Base-by-base conservation (phyloP, 2,113 vertebrate genomes). In the Zosterops hypoxanthus region DNA sequence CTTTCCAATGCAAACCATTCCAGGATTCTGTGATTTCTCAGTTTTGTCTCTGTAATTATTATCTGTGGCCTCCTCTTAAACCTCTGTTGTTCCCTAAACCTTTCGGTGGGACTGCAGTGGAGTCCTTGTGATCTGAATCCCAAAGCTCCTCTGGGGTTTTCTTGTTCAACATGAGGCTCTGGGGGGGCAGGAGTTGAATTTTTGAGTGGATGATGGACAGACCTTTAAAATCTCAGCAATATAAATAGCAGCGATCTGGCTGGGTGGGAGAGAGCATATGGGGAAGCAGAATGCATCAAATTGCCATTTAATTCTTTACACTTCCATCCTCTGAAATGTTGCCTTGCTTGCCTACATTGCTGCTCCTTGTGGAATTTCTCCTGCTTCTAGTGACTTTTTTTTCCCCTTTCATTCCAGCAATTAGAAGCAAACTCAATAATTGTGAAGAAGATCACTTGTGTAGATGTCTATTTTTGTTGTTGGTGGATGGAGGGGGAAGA, bases 221-320 rank as follows among this genome's bases (percentile, higher is more conserved):
- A 85, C 79, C 85, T 96, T 94, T 94, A 72, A 88, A 93, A 93
- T 92, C 44, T n/a, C 12, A 73, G 82, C n/a, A 81, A 7, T 80
- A 92, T 92, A 94, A 91, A 95, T 91, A 93, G 84, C 65, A 61
- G 59, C 19, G 92, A 79, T 89, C 89, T 94, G 81, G 68, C 89
- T 85, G 92, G 95, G 91, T 87, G 85, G 95, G 91, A 95, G 93
- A 94, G 92, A 94, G 92, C 88, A 94, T 86, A 92, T 96, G 95
- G 91, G 86, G 36, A 94, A 88, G 87, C 91, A 94, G 93, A 92
- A 90, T 93, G 90, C 91, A 88, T 90, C 85, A 83, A 77, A 92
- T 94, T 95, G 79, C 94, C 94, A 86, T 95, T 96, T 92, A 88
- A 84, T 82, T 92, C 77, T 95, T 90, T 92, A 88, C 77, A 83